Evolutionary conservation across 2,888 invertebrate species (phyloP), one percentile per base, ranked within the genome.

Genomic region (Agriopis leucophaearia): DNA sequence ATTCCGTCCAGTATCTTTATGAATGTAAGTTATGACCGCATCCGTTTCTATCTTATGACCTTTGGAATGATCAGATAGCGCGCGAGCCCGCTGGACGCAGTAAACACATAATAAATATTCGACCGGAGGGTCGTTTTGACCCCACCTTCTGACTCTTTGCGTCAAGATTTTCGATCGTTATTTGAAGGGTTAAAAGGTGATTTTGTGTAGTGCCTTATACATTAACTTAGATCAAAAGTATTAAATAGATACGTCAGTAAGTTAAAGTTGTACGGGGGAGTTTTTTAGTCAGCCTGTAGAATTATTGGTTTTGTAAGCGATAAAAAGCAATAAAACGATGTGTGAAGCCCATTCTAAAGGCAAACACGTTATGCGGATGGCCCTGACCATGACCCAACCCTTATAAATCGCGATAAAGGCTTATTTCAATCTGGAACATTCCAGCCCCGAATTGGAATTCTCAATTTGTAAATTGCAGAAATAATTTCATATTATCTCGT

Each of bases 51-150:
- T 79, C 79, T 79, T 80, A 81, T 75, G 79, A 79, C 78, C 76
- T 81, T 78, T 72, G 72, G 75, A 79, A 78, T 77, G 84, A 85
- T 88, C 86, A 81, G 87, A 88, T 86, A 85, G 81, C 78, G 75
- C 38, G 52, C 40, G 55, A 51, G 74, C 75, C 78, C 73, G 78
- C 77, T 79, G 82, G 78, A 76, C 72, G 80, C 84, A 81, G 85
- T 90, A 89, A 89, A 89, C 90, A 89, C 87, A 81, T 85, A 81
- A 86, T 89, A 88, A 89, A 64, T 56, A 69, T 60, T 56, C 55
- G 55, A 78, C 74, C 74, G 73, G 64, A 73, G 63, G 71, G 75
- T 71, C 76, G 75, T 69, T 76, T 55, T 72, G 74, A 71, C 76
- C 71, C 72, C 74, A 68, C 71, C 72, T 68, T 64, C 64, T 69